phyloP scores from a whole-genome alignment of 2,797 vertebrate genomes.

The Petrocephalus schoutedeni region DNA sequence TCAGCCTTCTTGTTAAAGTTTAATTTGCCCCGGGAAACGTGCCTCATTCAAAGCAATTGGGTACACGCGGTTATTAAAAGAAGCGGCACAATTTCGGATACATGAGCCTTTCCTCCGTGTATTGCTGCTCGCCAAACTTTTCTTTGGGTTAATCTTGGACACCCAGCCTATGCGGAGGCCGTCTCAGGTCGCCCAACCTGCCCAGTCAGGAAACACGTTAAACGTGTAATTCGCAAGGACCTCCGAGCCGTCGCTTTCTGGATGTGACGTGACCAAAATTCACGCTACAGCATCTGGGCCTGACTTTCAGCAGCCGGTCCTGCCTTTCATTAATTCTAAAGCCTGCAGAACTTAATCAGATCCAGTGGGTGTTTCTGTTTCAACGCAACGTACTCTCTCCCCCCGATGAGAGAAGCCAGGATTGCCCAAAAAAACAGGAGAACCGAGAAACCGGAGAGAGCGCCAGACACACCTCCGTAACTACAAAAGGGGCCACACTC shows the following conservation, averaged over 20 bases:
- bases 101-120: background rate
- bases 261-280: slow-evolving; percentile 14
- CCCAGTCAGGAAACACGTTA: slow-evolving; percentile 28
- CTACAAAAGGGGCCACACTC: background rate
- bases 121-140: background rate
- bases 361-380: background rate
- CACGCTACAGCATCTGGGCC: slow-evolving; percentile 18
- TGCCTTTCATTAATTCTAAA: slow-evolving; percentile 32
- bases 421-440: slow-evolving; percentile 4
- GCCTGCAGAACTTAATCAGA: slow-evolving; percentile 17
- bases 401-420: slow-evolving; percentile 1
- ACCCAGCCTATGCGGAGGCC: slow-evolving; percentile 22
- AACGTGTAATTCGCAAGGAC: slow-evolving; percentile 20
- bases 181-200: slow-evolving; percentile 20
- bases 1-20: background rate
- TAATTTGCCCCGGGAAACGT: background rate
- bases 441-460: background rate
- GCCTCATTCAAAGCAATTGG: background rate
- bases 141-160: slow-evolving; percentile 10
- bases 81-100: background rate
- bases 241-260: slow-evolving; percentile 21
- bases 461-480: background rate
- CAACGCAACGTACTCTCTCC: background rate
- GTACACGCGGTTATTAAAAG: background rate
- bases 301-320: background rate